Conservation (phyloP, 1,140 invertebrate genomes). For the Eriocheir sinensis region DNA sequence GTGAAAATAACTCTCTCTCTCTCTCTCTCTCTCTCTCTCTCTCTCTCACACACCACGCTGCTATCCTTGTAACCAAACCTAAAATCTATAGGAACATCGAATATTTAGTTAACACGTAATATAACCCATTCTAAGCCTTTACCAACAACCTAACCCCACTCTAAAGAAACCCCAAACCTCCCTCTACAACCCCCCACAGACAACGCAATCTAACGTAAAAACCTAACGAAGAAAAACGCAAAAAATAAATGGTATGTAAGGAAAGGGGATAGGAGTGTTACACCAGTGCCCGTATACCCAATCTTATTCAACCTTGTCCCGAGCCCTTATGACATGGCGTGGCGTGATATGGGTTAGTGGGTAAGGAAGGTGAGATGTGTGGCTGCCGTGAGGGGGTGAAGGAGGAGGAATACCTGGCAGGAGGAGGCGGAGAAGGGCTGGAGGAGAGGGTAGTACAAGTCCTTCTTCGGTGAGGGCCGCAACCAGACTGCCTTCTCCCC, state of each 20-base stretch:
- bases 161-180: too few relatives aligned
- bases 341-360: background rate
- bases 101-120: too few relatives aligned
- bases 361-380: background rate
- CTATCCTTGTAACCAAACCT: too few relatives aligned
- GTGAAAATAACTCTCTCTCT: too few relatives aligned
- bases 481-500: conserved; percentile 7
- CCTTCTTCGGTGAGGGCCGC: background rate
- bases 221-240: too few relatives aligned
- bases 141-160: too few relatives aligned
- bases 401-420: background rate
- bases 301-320: background rate
- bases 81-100: too few relatives aligned
- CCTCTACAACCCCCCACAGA: too few relatives aligned
- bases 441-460: background rate
- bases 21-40: too few relatives aligned
- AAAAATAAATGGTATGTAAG: background rate
- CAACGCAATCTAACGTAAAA: too few relatives aligned
- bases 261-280: background rate
- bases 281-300: background rate
- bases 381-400: background rate
- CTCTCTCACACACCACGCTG: too few relatives aligned
- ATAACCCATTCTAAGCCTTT: too few relatives aligned
- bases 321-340: background rate
- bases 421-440: conserved; percentile 10